Conservation (phyloP, 1,140 invertebrate species). For the Drosophila bocki region DNA sequence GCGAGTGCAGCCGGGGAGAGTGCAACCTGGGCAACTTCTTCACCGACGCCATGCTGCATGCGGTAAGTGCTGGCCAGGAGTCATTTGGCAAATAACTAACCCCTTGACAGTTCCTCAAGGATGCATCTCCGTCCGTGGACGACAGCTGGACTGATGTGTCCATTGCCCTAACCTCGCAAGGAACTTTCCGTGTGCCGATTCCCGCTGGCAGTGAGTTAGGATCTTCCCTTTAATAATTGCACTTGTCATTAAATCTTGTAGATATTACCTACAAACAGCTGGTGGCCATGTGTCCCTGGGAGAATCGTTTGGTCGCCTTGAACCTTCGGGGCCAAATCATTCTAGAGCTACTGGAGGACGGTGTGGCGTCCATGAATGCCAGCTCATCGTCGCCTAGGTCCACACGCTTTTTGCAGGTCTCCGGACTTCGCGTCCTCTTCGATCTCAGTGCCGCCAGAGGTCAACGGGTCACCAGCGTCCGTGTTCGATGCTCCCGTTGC, state of each 20-base stretch:
- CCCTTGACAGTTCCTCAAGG: conserved; percentile 57
- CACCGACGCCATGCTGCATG: conserved; percentile 89
- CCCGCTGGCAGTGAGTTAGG: conserved; percentile 56
- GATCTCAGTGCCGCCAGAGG: conserved; percentile 86
- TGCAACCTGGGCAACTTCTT: conserved; percentile 92
- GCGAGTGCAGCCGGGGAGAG: conserved; percentile 87
- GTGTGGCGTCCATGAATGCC: conserved; percentile 85
- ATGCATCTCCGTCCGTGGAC: background rate
- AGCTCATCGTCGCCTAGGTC: conserved; percentile 37
- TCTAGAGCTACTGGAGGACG: conserved; percentile 87
- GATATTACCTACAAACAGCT: conserved; percentile 89
- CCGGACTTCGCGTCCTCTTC: conserved; percentile 85
- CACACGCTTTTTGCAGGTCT: conserved; percentile 87
- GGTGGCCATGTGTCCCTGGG: conserved; percentile 89
- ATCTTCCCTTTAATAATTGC: too few species aligned
- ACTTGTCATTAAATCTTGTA: conserved; percentile 48
- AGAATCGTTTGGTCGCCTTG: conserved; percentile 89
- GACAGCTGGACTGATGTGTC: conserved; percentile 66
- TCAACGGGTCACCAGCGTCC: conserved; percentile 86
- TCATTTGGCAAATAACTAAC: background rate
- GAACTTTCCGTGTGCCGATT: conserved; percentile 68
- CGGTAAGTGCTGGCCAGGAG: conserved; percentile 52
- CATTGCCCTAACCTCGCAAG: conserved; percentile 64
- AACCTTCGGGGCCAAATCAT: conserved; percentile 88
- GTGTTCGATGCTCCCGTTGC: conserved; percentile 88